Base-by-base conservation (phyloP, 2,888 invertebrate species). In the Stenodera caucasica region DNA sequence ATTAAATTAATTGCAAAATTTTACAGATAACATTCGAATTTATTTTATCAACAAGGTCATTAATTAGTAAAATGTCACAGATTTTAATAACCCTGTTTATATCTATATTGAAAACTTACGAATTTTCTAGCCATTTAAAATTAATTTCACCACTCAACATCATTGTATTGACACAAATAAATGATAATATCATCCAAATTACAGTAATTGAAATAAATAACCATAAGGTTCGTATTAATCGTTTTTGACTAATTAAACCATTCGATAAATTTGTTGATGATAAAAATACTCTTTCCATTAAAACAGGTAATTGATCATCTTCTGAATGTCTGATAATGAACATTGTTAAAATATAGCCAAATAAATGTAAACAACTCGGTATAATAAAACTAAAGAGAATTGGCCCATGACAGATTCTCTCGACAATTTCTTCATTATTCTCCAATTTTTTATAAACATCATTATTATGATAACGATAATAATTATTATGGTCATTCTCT, bases 261-360 rank as follows among this genome's bases (percentile, higher is more conserved):
- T 88, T 87, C 0, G 86, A 85, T 9, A 88, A 84, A 76, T 86
- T 87, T 0, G 89, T 88, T 0, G 91, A 89, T 61, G 90, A 81
- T 33, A 92, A 81, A 75, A 92, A 92, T 0, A 90, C 92, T 71
- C 91, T 84, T 78, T 93, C 93, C 86, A 92, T 91, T 53, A 93
- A 82, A 81, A 90, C 90, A 71, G 91, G 91, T 55, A 93, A 78
- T 72, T 92, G 92, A 75, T 93, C 92, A 75, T 91, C 91, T 76
- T 92, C 91, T 32, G 88, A 87, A 67, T 88, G 84, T 70, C 92
- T 84, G 76, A 91, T 90, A 54, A 91, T 82, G 73, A 88, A 86
- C 56, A 92, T 82, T 0, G 91, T 88, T 66, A 91, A 88, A 14
- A 90, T 70, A 74, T 90, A 93, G 12, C 90, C 91, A 50, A 84